phyloP scores from a whole-genome alignment of 2,797 vertebrate species.

The Artibeus lituratus region DNA sequence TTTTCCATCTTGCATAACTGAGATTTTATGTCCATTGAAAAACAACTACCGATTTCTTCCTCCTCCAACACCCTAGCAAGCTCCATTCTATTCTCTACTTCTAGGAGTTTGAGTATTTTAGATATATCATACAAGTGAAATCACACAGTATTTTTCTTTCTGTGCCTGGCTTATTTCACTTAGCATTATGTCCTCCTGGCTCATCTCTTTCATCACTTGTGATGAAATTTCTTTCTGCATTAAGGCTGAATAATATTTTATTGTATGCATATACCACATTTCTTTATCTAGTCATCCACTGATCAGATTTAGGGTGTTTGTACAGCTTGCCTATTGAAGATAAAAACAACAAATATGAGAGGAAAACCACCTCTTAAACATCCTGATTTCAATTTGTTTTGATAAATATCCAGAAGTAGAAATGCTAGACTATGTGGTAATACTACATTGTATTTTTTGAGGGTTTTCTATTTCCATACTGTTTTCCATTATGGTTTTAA shows the following conservation, averaged over 20 bases:
- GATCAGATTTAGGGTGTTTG: neutral
- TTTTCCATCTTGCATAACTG: neutral
- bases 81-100: neutral
- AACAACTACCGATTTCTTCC: neutral
- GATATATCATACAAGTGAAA: neutral
- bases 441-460: neutral
- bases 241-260: neutral
- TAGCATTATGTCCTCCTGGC: neutral
- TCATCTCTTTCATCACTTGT: neutral
- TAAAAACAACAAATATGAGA: neutral
- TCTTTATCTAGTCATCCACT: neutral
- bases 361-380: neutral
- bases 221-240: neutral
- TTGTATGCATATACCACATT: neutral
- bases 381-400: neutral
- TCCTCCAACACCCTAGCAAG: rapidly evolving
- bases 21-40: neutral
- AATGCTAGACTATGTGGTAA: neutral
- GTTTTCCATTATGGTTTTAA: neutral
- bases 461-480: too few relatives aligned
- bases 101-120: neutral
- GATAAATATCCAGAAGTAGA: neutral
- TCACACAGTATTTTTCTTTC: neutral
- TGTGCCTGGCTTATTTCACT: neutral
- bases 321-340: neutral